Evolutionary conservation across 1,140 invertebrate genomes (phyloP).

Genomic region (Philotrypesis tridentata): DNA sequence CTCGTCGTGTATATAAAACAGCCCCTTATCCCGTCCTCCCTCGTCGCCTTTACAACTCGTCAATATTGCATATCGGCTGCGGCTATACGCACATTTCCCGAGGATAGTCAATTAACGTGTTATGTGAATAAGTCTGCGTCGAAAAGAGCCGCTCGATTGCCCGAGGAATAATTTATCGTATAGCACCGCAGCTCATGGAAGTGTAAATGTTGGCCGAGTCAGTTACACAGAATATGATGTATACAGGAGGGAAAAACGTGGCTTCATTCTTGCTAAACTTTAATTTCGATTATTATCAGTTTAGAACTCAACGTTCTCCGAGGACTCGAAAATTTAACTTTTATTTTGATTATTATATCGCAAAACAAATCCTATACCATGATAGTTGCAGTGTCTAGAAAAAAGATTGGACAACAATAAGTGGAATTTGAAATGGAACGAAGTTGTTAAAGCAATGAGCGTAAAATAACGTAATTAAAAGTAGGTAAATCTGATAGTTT

Average conservation of each 20-base stretch:
- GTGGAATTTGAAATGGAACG: background rate
- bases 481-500: slow-evolving; percentile 47
- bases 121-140: background rate
- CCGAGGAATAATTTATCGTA: slow-evolving; percentile 42
- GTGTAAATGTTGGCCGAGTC: slow-evolving; percentile 29
- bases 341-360: too few species aligned
- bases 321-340: background rate
- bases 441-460: slow-evolving; percentile 36
- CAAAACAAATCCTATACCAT: too few species aligned
- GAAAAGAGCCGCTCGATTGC: slow-evolving; percentile 33
- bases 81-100: background rate
- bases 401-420: background rate
- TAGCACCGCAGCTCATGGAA: background rate
- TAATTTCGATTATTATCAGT: too few species aligned
- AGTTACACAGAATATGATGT: background rate
- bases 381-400: too few species aligned
- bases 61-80: slow-evolving; percentile 9
- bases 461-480: slow-evolving; percentile 51
- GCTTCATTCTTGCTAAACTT: background rate
- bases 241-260: background rate
- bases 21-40: background rate
- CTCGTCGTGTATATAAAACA: background rate
- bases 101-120: slow-evolving; percentile 38
- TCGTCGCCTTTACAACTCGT: slow-evolving; percentile 20
- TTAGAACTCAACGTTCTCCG: too few species aligned